Evolutionary conservation across 2,888 invertebrate species (phyloP), one percentile per base, ranked within the genome.

Genomic region (Lepidocyrtoides sp.): DNA sequence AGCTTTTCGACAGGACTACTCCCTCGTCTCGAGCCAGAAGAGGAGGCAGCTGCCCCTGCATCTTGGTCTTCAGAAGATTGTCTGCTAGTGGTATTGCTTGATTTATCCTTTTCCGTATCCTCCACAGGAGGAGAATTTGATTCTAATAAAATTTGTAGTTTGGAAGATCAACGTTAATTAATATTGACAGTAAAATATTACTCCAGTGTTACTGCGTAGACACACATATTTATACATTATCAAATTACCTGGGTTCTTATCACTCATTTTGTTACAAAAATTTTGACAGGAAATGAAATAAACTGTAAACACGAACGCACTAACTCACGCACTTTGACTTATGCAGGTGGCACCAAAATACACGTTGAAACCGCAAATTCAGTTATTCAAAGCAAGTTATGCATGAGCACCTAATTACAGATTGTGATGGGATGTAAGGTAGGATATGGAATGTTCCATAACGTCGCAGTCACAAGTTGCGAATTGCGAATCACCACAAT

Each of bases 1-100:
- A 92, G 29, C 36, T 92, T 92, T 7, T 91, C 92, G 8, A 82
- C 85, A 0, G 85, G 89, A 66, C 92, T 92, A 14, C 91, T 88
- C 23, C 90, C 79, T 17, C 92, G 54, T 41, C 84, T 79, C 2
- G 87, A 17, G 1, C 90, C 87, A 8, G 87, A 87, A 23, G 91
- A 84, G 12, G 72, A 20, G 8, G 89, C 57, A 0, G 86, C 32
- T 14, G 44, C 48, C 7, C 81, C 81, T 12, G 63, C 36, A 14
- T 88, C 87, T 29, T 85, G 41, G 8, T 85, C 90, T 29, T 81
- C 85, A 8, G 90, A 85, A 0, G 79, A 57, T 23, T 85, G 85
- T 17, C 90, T 84, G 17, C 84, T 84, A n/a, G n/a, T n/a, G n/a
- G 32, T 32, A 48, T 77, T 48, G 2, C 14, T 20, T 3, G 48